Evolutionary conservation across 2,113 vertebrate species (phyloP).

Genomic region (Tretioscincus oriximinensis): DNA sequence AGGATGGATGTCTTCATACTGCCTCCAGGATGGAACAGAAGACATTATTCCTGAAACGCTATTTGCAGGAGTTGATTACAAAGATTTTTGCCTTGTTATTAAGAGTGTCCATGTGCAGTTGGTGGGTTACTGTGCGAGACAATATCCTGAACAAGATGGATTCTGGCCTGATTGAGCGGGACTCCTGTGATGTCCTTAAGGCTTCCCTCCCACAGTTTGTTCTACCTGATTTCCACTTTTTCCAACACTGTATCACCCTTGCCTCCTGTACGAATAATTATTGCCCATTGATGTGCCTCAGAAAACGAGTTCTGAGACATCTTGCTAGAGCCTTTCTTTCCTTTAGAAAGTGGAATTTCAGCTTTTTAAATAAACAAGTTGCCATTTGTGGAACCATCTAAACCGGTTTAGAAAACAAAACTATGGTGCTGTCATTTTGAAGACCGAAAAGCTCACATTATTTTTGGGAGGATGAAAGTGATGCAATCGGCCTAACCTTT

Average conservation of each 20-base stretch:
- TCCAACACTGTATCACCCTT: conserved; percentile 11
- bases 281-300: background rate
- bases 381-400: background rate
- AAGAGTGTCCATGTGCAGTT: no score
- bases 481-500: background rate
- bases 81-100: no score
- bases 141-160: no score
- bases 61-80: no score
- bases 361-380: conserved; percentile 4
- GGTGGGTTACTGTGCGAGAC: no score
- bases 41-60: no score
- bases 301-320: background rate
- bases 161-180: no score
- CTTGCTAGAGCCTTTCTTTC: conserved; percentile 15
- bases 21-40: no score
- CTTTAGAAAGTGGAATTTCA: background rate
- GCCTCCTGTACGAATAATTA: background rate
- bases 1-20: no score
- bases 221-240: background rate
- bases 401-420: conserved; percentile 3
- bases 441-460: background rate
- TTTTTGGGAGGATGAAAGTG: conserved; percentile 13
- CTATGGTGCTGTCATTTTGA: conserved; percentile 23
- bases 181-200: no score
- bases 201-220: conserved; percentile 2